Percentiles rank a stretch among this genome's conserved stretches.
Conservation (phyloP, 1,140 invertebrate species). For the Ptiloglossa arizonensis region DNA sequence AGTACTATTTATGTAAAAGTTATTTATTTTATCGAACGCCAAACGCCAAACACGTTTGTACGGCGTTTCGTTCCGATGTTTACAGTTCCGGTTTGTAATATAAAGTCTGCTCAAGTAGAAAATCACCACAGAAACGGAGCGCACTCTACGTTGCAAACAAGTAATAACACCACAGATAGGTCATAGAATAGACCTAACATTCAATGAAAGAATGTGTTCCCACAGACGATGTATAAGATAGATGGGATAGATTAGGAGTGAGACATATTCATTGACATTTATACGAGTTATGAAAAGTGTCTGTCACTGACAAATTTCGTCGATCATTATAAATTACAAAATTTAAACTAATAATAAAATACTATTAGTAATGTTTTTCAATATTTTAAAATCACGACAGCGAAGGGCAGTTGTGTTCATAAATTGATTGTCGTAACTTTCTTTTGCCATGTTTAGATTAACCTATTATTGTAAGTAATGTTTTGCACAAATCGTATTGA, state of each 20-base stretch:
- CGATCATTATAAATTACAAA: neutral
- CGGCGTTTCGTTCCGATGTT: constrained; percentile 27
- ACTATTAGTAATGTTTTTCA: neutral
- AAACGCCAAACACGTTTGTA: constrained; percentile 34
- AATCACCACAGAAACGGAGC: neutral
- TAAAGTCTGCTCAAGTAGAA: neutral
- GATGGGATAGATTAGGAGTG: no score
- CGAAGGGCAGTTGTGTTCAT: no score
- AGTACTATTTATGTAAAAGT: constrained; percentile 8
- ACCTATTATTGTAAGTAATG: neutral
- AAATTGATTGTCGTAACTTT: neutral
- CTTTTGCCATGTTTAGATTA: neutral
- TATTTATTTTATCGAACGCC: neutral
- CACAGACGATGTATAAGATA: no score
- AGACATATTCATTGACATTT: no score
- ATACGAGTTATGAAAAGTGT: no score
- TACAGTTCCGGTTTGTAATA: neutral
- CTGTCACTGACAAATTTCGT: no score
- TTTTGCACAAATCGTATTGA: neutral
- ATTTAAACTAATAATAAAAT: neutral
- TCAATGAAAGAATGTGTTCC: no score
- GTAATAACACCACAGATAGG: no score
- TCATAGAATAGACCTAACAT: no score
- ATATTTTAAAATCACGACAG: neutral
- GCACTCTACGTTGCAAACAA: no score